Percentiles rank a stretch among this genome's conserved stretches.
Evolutionary conservation across 2,888 invertebrate species (phyloP).

Genomic region (Hirudinaria manillensis): DNA sequence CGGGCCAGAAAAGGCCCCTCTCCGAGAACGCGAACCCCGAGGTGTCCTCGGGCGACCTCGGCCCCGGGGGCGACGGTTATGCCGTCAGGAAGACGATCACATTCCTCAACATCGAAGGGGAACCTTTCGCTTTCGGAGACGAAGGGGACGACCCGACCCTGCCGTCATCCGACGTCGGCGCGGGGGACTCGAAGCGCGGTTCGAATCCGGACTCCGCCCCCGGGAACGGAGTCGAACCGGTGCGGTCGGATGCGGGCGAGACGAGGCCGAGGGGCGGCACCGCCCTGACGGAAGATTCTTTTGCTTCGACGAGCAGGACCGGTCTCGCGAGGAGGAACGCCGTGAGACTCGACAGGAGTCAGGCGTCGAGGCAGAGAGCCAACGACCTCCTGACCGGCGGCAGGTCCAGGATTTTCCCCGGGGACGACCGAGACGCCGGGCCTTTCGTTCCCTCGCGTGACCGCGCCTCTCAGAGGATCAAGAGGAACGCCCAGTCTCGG

Average conservation of each 20-base stretch:
- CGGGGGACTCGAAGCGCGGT: neutral
- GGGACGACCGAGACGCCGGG: neutral
- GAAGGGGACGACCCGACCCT: neutral
- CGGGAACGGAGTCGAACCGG: neutral
- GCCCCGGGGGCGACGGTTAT: neutral
- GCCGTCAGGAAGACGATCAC: neutral
- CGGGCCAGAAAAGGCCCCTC: neutral
- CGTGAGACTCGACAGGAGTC: neutral
- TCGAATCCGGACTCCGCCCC: neutral
- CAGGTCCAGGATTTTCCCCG: neutral
- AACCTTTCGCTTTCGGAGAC: neutral
- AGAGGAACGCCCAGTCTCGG: too few species aligned
- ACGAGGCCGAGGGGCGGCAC: neutral
- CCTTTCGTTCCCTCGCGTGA: too few species aligned
- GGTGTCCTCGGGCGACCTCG: neutral
- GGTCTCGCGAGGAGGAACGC: constrained; percentile 5
- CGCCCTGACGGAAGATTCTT: neutral
- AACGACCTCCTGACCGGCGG: neutral
- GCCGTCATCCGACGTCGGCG: neutral
- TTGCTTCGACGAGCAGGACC: neutral
- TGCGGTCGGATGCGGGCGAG: neutral
- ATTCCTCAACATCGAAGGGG: constrained; percentile 6
- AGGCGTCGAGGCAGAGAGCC: neutral
- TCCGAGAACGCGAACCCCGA: neutral
- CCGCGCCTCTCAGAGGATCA: too few species aligned